These are phyloP conservation scores for Ameiurus melas DNA, from an alignment of 2,113 vertebrate genomes.

Conservation along the genomic window DNA sequence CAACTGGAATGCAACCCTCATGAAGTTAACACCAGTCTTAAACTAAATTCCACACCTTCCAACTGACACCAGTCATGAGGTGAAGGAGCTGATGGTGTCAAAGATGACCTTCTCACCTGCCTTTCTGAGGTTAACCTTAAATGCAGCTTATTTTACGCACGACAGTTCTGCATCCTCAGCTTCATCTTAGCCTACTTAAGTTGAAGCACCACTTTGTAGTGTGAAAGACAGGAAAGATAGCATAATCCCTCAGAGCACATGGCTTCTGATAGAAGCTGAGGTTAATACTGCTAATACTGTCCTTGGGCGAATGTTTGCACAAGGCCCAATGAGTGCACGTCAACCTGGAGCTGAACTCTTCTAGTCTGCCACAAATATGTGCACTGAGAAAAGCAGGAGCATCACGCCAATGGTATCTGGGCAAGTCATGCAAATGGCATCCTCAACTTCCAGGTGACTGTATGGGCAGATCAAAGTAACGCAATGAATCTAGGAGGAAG, in stretches of 20 bases:
- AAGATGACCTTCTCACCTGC: conserved; percentile 37
- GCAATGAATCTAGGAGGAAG: neutral
- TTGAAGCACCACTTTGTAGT: conserved; percentile 33
- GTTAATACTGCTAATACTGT: conserved; percentile 51
- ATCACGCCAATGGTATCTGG: conserved; percentile 3
- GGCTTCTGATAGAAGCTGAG: conserved; percentile 46
- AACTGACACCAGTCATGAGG: conserved; percentile 37
- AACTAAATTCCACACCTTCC: conserved; percentile 15
- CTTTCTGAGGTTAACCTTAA: conserved; percentile 37
- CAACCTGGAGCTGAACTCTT: conserved; percentile 55
- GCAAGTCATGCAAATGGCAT: neutral
- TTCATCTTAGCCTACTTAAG: conserved; percentile 29
- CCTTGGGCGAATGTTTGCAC: conserved; percentile 45
- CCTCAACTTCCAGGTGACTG: neutral
- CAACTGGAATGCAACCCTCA: conserved; percentile 4
- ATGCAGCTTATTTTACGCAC: conserved; percentile 50
- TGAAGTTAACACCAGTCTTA: neutral
- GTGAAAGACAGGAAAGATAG: conserved; percentile 45
- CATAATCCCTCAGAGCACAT: conserved; percentile 52
- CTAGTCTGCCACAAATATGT: conserved; percentile 36
- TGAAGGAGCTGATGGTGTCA: conserved; percentile 34
- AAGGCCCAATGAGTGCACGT: conserved; percentile 43
- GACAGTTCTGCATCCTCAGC: conserved; percentile 48
- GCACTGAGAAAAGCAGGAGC: neutral
- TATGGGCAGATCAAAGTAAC: neutral